Evolutionary conservation across 53 echinoderm and acorn worm species (phyloP), one percentile per base, ranked within the genome.

Genomic region (Hippasteria phrygiana): DNA sequence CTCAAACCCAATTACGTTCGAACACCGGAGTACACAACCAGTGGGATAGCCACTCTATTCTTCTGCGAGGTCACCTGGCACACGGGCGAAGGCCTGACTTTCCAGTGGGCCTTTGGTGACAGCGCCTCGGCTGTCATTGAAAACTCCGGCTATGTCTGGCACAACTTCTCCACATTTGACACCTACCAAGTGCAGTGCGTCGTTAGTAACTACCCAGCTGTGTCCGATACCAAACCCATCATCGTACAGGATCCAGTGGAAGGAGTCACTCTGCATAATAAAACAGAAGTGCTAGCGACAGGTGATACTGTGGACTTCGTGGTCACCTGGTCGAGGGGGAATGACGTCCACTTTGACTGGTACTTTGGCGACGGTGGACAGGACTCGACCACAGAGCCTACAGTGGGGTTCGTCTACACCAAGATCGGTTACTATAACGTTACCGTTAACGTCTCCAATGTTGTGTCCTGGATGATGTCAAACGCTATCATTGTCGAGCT

Each of bases 11-110:
- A 95, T 47, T 66, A 77, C 16, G 88, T 95, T 35, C 55, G 47
- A 38, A 55, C 83, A 3, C 88, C 88, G 17, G 88, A 62, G 14
- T 95, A 93, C 43, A 79, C 90, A 16, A 95, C 95, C 6, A 89
- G 93, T 51, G 93, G 88, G 33, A 77, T 95, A 10, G 43, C 77
- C 41, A 90, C 91, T 12, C 54, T 73, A 17, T 66, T 90, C 5
- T 84, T 91, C 63, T 95, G 95, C 63, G 90, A 87, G 34, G 95
- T 93, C 40, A 95, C 93, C 1, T 95, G 95, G 95, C 95, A 95
- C 53, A 70, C 90, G 1, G 95, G 95, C 1, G 75, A 87, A 18
- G 95, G 93, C 12, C 73, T 95, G 4, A 88, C 77, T 56, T 93
- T 95, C 67, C 50, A 62, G 26, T 95, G 95, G 95, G 92, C 88